Evolutionary conservation across 2,113 vertebrate genomes (phyloP), one percentile per base, ranked within the genome.

Genomic region (Procavia capensis): DNA sequence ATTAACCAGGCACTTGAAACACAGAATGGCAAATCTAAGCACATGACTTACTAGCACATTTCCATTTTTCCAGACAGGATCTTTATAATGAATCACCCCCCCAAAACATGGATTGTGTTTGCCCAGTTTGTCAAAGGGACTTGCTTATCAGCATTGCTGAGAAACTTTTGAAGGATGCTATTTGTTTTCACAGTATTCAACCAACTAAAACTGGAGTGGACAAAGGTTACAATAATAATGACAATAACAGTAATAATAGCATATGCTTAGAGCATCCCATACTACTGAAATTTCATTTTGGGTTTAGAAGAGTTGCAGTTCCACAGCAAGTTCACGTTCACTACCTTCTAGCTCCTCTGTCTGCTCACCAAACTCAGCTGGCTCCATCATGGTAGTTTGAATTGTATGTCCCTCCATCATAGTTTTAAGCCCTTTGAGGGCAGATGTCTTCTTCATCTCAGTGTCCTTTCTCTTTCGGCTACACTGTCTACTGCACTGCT

Each of bases 41-140:
- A 2, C 27, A 90, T 22, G 78, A 43, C 10, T 85, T 91, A 4
- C 54, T 91, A 78, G 24, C 39, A 29, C 0, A 54, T 68, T 74
- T 68, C 24, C 41, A 66, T 45, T 90, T 36, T 85, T 94, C 54
- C 34, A 54, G 24, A 85, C 31, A 74, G 41, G 45, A 43, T 61
- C 34, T 61, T 82, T 88, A 68, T 68, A 91, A 43, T 74, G 11
- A 47, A 39, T 70, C 72, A 82, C 2, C 64, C 5, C 5, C 19
- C 39, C 96, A 85, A 6, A 92, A 4, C 11, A 93, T 34, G 36
- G 59, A 93, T 3, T 95, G 9, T 27, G 10, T 82, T 91, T 92
- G 39, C 50, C 22, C 72, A 80, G 27, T 91, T 95, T 93, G 22
- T 66, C 47, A 76, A 93, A 88, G 17, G 27, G 25, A 45, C 54